Conservation (phyloP, 2,113 vertebrate species). For the Cairina moschata region DNA sequence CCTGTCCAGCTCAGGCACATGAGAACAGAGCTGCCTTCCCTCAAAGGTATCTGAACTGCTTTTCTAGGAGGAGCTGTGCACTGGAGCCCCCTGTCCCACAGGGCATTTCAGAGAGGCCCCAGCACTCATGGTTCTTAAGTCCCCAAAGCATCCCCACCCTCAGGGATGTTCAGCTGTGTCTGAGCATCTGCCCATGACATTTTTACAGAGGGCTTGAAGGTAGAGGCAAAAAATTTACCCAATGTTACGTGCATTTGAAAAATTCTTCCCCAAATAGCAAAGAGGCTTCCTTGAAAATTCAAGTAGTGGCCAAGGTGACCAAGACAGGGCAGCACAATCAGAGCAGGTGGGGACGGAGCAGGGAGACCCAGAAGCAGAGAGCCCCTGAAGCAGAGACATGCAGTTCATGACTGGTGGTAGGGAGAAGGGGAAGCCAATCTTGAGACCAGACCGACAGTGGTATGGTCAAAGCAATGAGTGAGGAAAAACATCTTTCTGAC, state of each 20-base stretch:
- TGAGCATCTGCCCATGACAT: background rate
- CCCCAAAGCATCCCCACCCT: background rate
- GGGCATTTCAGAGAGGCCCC: background rate
- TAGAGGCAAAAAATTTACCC: background rate
- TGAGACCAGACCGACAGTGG: background rate
- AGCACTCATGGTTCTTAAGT: background rate
- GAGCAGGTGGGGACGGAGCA: background rate
- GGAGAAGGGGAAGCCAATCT: background rate
- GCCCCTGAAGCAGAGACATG: background rate
- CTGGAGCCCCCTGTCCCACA: background rate
- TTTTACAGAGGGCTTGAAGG: background rate
- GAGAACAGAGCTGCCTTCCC: background rate
- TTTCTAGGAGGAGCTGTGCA: background rate
- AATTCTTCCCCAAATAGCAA: background rate
- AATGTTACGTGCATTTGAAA: background rate
- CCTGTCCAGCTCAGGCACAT: no score
- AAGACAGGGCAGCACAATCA: background rate
- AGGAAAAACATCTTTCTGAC: background rate
- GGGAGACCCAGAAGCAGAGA: background rate
- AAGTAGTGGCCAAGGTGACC: background rate
- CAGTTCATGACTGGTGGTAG: fast-evolving
- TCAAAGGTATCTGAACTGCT: background rate
- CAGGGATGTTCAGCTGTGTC: background rate
- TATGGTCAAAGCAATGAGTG: background rate
- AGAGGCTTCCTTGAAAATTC: background rate